A percentile compares a stretch with the other conserved stretches of the same genome.
These are phyloP conservation scores for Tachystola acroxantha DNA, from an alignment of 2,888 invertebrate genomes.

Conservation along the genomic window DNA sequence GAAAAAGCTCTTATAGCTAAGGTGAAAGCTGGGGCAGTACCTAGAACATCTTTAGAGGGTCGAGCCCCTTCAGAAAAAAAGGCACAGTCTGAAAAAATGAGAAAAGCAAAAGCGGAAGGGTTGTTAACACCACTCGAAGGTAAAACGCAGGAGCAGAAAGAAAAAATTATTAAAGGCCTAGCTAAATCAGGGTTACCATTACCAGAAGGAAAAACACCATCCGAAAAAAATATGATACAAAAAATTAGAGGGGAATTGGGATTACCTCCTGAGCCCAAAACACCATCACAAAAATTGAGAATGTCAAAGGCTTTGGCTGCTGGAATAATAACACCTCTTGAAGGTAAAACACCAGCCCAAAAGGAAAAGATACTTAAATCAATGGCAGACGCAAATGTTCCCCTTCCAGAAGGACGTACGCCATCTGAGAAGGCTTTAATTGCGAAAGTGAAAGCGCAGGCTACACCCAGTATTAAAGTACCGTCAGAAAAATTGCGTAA, in stretches of 20 bases:
- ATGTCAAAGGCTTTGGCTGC: slow-evolving; percentile 20
- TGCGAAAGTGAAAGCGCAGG: slow-evolving; percentile 15
- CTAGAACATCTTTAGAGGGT: background rate
- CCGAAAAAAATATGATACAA: slow-evolving; percentile 24
- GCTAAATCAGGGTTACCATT: slow-evolving; percentile 24
- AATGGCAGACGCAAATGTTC: slow-evolving; percentile 22
- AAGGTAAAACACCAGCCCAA: slow-evolving; percentile 25
- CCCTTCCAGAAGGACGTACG: slow-evolving; percentile 28
- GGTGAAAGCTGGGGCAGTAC: slow-evolving; percentile 11
- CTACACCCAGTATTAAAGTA: background rate
- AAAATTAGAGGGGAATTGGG: slow-evolving; percentile 21
- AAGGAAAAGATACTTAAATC: slow-evolving; percentile 26
- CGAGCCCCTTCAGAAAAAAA: slow-evolving; percentile 8
- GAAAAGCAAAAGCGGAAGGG: slow-evolving; percentile 10
- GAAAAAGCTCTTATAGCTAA: slow-evolving; percentile 18
- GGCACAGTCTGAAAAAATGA: slow-evolving; percentile 16
- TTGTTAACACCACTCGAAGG: slow-evolving; percentile 18
- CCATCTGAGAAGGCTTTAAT: slow-evolving; percentile 24
- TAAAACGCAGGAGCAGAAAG: slow-evolving; percentile 26
- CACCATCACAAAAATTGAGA: slow-evolving; percentile 7
- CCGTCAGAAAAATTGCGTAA: slow-evolving; percentile 15
- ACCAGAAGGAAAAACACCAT: slow-evolving; percentile 24
- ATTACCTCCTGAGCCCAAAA: slow-evolving; percentile 29
- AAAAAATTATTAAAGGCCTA: slow-evolving; percentile 24
- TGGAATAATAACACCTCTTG: slow-evolving; percentile 25